phyloP scores from a whole-genome alignment of 2,113 vertebrate species.

The Bubo bubo region DNA sequence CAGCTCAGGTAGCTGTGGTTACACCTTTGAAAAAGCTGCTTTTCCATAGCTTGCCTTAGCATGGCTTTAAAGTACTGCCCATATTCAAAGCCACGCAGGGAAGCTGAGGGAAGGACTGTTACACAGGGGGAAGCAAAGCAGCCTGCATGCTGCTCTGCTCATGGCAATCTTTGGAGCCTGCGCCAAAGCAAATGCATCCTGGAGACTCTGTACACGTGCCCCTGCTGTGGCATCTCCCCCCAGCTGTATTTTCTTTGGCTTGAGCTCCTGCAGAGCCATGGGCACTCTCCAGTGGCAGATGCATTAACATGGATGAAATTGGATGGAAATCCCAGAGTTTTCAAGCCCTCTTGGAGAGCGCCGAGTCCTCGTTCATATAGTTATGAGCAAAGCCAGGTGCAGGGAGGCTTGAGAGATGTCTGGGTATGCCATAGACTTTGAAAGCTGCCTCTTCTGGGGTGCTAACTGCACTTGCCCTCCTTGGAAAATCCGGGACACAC shows the following conservation, averaged over 20 bases:
- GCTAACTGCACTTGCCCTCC: background rate
- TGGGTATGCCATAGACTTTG: background rate
- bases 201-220: background rate
- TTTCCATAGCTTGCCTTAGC: fast-evolving
- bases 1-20: background rate
- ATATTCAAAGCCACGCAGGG: fast-evolving
- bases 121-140: background rate
- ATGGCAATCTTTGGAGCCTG: background rate
- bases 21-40: background rate
- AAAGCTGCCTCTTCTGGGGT: background rate
- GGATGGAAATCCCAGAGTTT: background rate
- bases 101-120: background rate
- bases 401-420: background rate
- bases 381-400: background rate
- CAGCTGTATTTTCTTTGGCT: conserved; percentile 47
- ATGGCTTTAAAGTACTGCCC: background rate
- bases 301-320: background rate
- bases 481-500: background rate
- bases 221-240: conserved; percentile 38
- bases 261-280: fast-evolving
- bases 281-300: background rate
- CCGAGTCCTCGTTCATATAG: background rate
- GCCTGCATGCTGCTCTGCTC: background rate
- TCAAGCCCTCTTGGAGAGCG: background rate
- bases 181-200: conserved; percentile 38